A percentile compares a stretch with the other conserved stretches of the same genome.
Evolutionary conservation across 2,797 vertebrate genomes (phyloP).

Genomic region (Chaenodraco wilsoni): DNA sequence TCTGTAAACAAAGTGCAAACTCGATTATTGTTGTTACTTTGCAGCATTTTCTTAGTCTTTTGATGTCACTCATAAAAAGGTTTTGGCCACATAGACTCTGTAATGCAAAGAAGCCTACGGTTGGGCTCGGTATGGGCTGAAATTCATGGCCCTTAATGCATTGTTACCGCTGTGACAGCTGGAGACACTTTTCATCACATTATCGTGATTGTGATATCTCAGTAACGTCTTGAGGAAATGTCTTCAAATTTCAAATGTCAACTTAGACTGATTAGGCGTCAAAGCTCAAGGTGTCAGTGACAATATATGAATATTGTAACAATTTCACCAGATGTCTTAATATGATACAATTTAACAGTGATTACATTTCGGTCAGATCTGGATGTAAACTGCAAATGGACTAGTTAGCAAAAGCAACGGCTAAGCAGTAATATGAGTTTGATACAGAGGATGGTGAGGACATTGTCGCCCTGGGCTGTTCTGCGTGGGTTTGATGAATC

Average conservation of each 20-base stretch:
- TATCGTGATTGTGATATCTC: no score
- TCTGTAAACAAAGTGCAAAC: neutral
- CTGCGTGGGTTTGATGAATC: conserved; percentile 15
- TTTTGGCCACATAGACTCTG: neutral
- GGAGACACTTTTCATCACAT: neutral
- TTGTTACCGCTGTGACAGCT: neutral
- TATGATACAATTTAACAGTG: no score
- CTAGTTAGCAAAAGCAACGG: no score
- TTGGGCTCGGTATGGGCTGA: neutral
- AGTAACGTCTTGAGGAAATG: no score
- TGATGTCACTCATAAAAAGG: neutral
- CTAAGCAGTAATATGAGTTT: neutral
- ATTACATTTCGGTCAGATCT: no score
- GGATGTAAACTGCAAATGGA: no score
- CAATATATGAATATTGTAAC: no score
- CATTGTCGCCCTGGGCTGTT: neutral
- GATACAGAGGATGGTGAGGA: neutral
- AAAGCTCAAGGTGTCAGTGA: no score
- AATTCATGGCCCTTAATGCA: neutral
- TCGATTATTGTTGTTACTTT: conserved; percentile 15
- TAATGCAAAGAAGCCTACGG: neutral
- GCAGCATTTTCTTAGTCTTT: conserved; percentile 2
- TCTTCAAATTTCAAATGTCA: no score
- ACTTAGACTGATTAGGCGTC: no score
- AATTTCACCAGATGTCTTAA: no score